phyloP scores from a whole-genome alignment of 2,113 vertebrate species.

The Esox niger region DNA sequence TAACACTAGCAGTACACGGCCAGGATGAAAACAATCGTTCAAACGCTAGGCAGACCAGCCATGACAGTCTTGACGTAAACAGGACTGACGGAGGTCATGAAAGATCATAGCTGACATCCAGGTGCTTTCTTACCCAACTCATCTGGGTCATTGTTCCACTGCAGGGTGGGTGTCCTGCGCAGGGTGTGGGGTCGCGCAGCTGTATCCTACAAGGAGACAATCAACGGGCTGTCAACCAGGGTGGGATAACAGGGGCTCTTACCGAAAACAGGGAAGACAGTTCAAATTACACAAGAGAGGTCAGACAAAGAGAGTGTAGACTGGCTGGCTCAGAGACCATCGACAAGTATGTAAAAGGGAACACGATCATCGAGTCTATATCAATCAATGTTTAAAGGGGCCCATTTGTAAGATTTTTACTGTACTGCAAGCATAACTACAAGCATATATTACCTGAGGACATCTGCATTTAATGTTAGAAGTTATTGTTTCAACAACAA shows the following conservation, averaged over 20 bases:
- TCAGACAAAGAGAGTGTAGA: background rate
- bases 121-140: conserved; percentile 51
- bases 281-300: background rate
- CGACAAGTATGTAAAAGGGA: background rate
- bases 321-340: conserved; percentile 9
- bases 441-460: too few species aligned
- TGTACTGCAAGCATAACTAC: too few species aligned
- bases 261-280: background rate
- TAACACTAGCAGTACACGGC: background rate
- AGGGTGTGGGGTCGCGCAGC: conserved; percentile 70
- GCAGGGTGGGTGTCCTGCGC: conserved; percentile 49
- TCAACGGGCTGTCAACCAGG: conserved; percentile 11
- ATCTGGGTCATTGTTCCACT: conserved; percentile 42
- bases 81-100: conserved; percentile 9
- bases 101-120: background rate
- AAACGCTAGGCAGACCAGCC: background rate
- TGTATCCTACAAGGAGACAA: conserved; percentile 54
- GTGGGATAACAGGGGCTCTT: background rate
- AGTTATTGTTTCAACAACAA: too few species aligned
- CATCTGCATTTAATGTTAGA: too few species aligned
- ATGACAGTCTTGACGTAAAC: background rate
- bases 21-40: background rate
- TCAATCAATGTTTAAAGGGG: background rate
- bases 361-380: background rate
- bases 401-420: too few species aligned